Base-by-base conservation (phyloP, 92 coral and sea anemone genomes). In the Actinernus sp. region DNA sequence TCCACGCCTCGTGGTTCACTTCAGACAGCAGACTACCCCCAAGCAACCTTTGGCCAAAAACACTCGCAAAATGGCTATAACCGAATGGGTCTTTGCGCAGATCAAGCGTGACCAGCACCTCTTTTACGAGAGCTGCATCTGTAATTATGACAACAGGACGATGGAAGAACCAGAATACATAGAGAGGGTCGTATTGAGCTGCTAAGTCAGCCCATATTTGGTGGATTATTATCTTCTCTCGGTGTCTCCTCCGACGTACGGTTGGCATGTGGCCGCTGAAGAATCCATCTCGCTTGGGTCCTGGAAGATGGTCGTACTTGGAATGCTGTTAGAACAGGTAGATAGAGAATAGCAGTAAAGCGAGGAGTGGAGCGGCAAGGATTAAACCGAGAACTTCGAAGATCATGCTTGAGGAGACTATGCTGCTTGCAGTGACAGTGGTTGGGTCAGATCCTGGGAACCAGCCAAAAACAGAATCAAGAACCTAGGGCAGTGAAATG, bases 81-180 rank as follows among this genome's bases (percentile, higher is more conserved):
- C 97, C 97, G 49, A 87, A 92, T 13, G 80, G 79, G 45, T 88
- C 93, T 65, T 81, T 79, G 1, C 81, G 97, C 11, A 92, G 63
- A 46, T 92, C 65, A 31, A 65, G 85, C 17, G 83, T 89, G n/a
- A 88, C 78, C 13, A 92, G 79, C 14, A 92, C 89, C 46, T 92
- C 88, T 26, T 89, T 89, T 27, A 88, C 92, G 18, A 83, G 58
- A 26, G 68, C 48, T 0, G 93, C 90, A 50, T 92, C 97, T 18
- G 94, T 68, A 30, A 92, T 78, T 31, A 92, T 79, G 3, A 82
- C 85, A 4, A 83, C 71, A 13, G 97, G 97, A n/a, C 90, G 81
- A 46, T 88, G 84, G 38, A 57, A 74, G 53, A 92, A 92, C 97
- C 97, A 92, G 72, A 92, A 88, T 3, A 92, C 92, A 28, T 58